Evolutionary conservation across 1,140 invertebrate species (phyloP).

Genomic region (Himalopsyche phryganea): DNA sequence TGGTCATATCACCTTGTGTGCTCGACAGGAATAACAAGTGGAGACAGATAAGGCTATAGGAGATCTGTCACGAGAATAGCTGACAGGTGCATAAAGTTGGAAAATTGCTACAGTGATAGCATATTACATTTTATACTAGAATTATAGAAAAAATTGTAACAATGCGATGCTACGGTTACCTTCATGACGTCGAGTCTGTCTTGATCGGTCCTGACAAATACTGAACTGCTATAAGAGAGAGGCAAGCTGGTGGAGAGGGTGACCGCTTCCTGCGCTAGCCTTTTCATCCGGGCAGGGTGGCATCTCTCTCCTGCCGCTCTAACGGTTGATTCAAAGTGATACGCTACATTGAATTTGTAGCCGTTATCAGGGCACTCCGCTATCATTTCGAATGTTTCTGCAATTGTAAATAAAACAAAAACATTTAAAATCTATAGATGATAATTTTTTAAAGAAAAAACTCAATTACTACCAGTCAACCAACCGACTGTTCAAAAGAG

Average conservation of each 20-base stretch:
- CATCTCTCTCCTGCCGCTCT: constrained; percentile 79
- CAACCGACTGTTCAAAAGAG: too few relatives aligned
- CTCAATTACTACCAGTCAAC: too few relatives aligned
- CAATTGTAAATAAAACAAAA: constrained; percentile 34
- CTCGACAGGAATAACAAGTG: too few relatives aligned
- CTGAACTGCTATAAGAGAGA: constrained; percentile 88
- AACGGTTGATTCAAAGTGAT: constrained; percentile 90
- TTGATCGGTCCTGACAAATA: constrained; percentile 93
- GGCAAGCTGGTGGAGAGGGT: constrained; percentile 92
- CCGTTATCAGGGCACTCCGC: constrained; percentile 66
- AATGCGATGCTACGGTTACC: constrained; percentile 54
- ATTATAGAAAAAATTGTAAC: too few relatives aligned
- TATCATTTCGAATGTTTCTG: constrained; percentile 90
- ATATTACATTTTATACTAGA: too few relatives aligned
- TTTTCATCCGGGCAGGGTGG: constrained; percentile 82
- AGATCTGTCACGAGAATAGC: too few relatives aligned
- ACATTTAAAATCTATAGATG: too few relatives aligned
- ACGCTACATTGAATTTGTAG: constrained; percentile 79
- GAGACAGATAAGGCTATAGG: too few relatives aligned
- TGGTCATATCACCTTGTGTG: too few relatives aligned
- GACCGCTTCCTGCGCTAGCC: constrained; percentile 92
- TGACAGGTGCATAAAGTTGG: too few relatives aligned
- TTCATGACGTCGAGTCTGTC: constrained; percentile 95
- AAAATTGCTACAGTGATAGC: too few relatives aligned
- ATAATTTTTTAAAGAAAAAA: too few relatives aligned